Base-by-base conservation (phyloP, 2,888 invertebrate species). In the Belgica antarctica region DNA sequence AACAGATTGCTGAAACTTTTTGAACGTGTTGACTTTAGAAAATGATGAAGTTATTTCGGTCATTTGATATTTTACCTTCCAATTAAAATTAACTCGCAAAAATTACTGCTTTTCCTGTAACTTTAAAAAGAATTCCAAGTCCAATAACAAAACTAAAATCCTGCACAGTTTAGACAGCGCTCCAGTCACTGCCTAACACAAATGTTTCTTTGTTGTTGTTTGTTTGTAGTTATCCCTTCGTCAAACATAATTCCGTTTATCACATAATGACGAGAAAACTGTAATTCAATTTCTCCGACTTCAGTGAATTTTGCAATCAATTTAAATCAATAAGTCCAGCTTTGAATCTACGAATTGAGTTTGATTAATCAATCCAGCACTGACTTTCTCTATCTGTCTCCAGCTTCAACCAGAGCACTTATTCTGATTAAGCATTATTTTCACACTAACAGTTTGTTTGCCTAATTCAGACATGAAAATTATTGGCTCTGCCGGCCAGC, bases 151-250 rank as follows among this genome's bases (percentile, higher is more conserved):
- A n/a, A n/a, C n/a, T n/a, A n/a, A n/a, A n/a, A n/a, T n/a, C n/a
- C n/a, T n/a, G n/a, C n/a, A n/a, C n/a, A n/a, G n/a, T n/a, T n/a
- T n/a, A n/a, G n/a, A n/a, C n/a, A n/a, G n/a, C n/a, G n/a, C n/a
- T n/a, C n/a, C n/a, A n/a, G n/a, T n/a, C n/a, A n/a, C n/a, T n/a
- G n/a, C n/a, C n/a, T n/a, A n/a, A n/a, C n/a, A n/a, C n/a, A n/a
- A n/a, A n/a, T n/a, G n/a, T n/a, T n/a, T n/a, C n/a, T n/a, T n/a
- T n/a, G n/a, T n/a, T n/a, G n/a, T n/a, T n/a, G n/a, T n/a, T n/a
- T n/a, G n/a, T n/a, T n/a, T n/a, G n/a, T n/a, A 41, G 41, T 41
- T 41, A 15, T 41, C 15, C 41, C 41, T 41, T 41, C 41, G 41
- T n/a, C n/a, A n/a, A n/a, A n/a, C n/a, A n/a, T n/a, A 41, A 3